Evolutionary conservation across 2,113 vertebrate species (phyloP).

Genomic region (Meleagris gallopavo): DNA sequence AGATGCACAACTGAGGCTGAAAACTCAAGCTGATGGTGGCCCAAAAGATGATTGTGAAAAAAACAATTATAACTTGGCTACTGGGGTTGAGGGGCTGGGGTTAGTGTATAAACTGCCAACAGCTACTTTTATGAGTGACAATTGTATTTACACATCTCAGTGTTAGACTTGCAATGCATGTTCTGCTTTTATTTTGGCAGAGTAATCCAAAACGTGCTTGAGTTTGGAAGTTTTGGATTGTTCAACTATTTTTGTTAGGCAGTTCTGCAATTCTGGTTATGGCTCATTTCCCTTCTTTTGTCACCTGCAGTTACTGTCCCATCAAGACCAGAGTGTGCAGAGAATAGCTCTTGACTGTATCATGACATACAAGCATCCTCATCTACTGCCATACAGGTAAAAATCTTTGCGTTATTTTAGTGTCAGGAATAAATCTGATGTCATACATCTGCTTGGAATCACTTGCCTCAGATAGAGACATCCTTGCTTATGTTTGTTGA

Average conservation of each 20-base stretch:
- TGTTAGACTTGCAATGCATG: not conserved
- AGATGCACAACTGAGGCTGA: not conserved
- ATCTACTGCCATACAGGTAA: constrained; percentile 92
- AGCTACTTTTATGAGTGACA: not conserved
- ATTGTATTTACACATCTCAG: not conserved
- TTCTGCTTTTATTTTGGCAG: not conserved
- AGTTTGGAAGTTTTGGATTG: not conserved
- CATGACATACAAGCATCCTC: constrained; percentile 91
- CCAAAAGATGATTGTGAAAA: not conserved
- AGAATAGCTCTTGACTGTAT: constrained; percentile 90
- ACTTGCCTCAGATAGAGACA: not conserved
- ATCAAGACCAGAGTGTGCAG: constrained; percentile 94
- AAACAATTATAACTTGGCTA: rapidly evolving
- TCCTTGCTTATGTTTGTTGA: not conserved
- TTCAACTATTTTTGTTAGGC: not conserved
- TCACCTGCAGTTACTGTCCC: constrained; percentile 86
- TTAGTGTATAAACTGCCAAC: not conserved
- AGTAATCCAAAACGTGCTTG: not conserved
- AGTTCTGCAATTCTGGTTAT: not conserved
- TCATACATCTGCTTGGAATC: not conserved
- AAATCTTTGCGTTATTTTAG: constrained; percentile 1
- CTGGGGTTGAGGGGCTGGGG: not conserved
- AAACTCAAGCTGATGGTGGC: not conserved
- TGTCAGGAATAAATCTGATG: not conserved
- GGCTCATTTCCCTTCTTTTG: constrained; percentile 33